Base-by-base conservation (phyloP, 2,888 invertebrate species). In the Hemistola chrysoprasaria region DNA sequence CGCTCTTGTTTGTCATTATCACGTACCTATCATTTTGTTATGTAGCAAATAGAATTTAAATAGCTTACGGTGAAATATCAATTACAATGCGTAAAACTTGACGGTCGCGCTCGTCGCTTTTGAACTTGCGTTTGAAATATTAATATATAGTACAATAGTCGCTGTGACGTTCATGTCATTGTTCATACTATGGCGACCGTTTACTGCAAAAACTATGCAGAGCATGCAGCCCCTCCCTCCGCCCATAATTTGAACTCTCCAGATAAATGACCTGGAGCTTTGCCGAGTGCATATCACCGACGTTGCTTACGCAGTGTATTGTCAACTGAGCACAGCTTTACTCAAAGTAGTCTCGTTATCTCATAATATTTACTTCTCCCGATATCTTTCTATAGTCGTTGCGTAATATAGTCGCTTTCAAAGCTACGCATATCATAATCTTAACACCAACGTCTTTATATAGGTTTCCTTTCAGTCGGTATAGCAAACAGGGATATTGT, bases 141-240 rank as follows among this genome's bases (percentile, higher is more conserved):
- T 35, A 11, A 42, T 45, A 39, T 36, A 39, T 34, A 49, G 37
- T 42, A 34, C 37, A 37, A 31, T 45, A 36, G 28, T 21, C 22
- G 46, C 48, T 41, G 41, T 44, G 48, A 52, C 50, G 40, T 51
- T 40, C 32, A 28, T 51, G 40, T 46, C 49, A 53, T 41, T 51
- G 40, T 43, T 55, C 51, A 48, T 54, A 49, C 50, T 51, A 56
- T 51, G 53, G 47, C 43, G 53, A 56, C 53, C 46, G 36, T 37
- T 37, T 16, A 29, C 25, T 62, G 62, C 53, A 53, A 53, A 52
- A 51, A 55, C 50, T 61, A 56, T 56, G 57, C 58, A 59, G 59
- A 72, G 64, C 65, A 64, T 66, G 68, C 60, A 59, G 68, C 70
- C 74, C 65, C 70, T 70, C 73, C 77, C 69, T 48, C 39, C 48